These are phyloP conservation scores for Motacilla alba DNA, from an alignment of 2,113 vertebrate species.

Conservation along the genomic window DNA sequence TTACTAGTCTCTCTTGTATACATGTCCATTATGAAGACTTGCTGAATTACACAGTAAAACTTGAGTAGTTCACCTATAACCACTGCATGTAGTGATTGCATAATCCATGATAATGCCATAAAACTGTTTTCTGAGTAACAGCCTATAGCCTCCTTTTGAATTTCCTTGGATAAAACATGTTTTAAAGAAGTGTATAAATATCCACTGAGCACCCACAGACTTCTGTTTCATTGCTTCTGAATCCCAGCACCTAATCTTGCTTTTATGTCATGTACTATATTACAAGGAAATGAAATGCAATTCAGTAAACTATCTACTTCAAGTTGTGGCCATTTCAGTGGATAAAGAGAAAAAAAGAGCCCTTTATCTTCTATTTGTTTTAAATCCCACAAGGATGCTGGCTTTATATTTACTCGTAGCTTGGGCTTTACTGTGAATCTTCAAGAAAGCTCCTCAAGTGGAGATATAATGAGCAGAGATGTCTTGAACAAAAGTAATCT, in stretches of 20 bases:
- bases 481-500: conserved; percentile 46
- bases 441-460: conserved; percentile 48
- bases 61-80: background rate
- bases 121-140: conserved; percentile 11
- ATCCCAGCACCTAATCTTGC: conserved; percentile 21
- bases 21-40: background rate
- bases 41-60: background rate
- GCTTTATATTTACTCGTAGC: conserved; percentile 26
- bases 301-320: conserved; percentile 60
- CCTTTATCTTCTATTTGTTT: conserved; percentile 48
- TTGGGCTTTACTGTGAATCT: conserved; percentile 25
- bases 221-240: conserved; percentile 33
- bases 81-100: background rate
- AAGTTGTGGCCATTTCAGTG: conserved; percentile 38
- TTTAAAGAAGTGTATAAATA: conserved; percentile 32
- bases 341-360: background rate
- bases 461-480: conserved; percentile 49
- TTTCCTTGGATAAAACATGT: background rate
- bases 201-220: background rate
- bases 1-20: background rate
- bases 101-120: background rate
- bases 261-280: conserved; percentile 48
- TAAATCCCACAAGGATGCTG: conserved; percentile 34
- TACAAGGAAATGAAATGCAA: conserved; percentile 50
- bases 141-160: background rate